Percentiles rank a stretch among this genome's conserved stretches.
These are phyloP conservation scores for Spheniscus mendiculus DNA, from an alignment of 2,113 vertebrate genomes.

Conservation along the genomic window DNA sequence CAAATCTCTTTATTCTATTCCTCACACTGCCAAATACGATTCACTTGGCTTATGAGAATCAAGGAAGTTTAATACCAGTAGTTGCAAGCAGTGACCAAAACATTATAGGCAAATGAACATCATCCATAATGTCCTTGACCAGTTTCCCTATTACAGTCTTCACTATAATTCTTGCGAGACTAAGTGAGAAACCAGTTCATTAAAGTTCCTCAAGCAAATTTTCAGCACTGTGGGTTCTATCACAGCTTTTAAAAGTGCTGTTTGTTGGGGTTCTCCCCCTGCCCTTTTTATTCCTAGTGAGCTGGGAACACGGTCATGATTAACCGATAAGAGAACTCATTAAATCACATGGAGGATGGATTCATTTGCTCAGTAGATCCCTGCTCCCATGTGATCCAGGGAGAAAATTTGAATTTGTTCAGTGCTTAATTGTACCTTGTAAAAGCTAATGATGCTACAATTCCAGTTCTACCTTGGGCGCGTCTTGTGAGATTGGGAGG, in stretches of 20 bases:
- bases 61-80: slow-evolving; percentile 65
- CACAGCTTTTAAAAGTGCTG: not conserved
- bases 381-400: not conserved
- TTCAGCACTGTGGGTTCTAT: slow-evolving; percentile 47
- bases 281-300: not conserved
- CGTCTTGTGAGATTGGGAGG: not conserved
- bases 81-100: slow-evolving; percentile 17
- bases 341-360: not conserved
- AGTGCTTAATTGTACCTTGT: not conserved
- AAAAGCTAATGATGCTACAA: not conserved
- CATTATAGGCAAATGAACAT: not conserved
- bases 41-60: slow-evolving; percentile 38
- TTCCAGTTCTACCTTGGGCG: not conserved
- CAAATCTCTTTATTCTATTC: not conserved
- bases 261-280: not conserved
- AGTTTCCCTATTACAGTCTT: not conserved
- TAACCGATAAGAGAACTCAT: not conserved
- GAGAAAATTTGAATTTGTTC: not conserved
- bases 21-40: not conserved
- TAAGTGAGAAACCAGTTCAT: not conserved
- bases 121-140: not conserved
- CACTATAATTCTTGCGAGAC: not conserved
- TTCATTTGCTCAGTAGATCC: not conserved
- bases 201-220: slow-evolving; percentile 17
- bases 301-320: not conserved